Evolutionary conservation across 2,113 vertebrate species (phyloP).

Genomic region (Passer domesticus): DNA sequence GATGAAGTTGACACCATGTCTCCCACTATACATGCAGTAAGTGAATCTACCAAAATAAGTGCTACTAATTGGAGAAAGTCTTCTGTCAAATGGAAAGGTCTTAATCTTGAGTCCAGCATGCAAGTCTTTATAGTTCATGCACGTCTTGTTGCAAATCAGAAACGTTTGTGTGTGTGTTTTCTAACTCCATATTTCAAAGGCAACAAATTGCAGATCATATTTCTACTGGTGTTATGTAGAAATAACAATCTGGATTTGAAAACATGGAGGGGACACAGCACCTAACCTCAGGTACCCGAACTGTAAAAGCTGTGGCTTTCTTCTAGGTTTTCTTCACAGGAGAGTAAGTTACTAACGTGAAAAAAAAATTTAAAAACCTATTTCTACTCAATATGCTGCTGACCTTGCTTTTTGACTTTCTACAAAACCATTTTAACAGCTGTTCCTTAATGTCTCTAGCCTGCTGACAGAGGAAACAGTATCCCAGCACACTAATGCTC

Average conservation of each 20-base stretch:
- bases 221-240: neutral
- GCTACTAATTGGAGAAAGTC: neutral
- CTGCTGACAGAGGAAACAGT: neutral
- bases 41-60: slow-evolving; percentile 23
- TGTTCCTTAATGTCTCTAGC: slow-evolving; percentile 1
- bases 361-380: neutral
- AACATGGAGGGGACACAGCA: neutral
- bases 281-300: neutral
- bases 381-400: neutral
- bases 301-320: neutral
- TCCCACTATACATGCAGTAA: slow-evolving; percentile 88
- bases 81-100: neutral
- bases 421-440: neutral
- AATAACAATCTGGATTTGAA: neutral
- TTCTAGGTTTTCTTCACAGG: neutral
- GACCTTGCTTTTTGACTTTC: neutral
- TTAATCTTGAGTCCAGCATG: neutral
- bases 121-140: neutral
- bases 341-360: neutral
- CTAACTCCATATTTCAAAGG: neutral
- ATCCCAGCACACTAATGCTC: slow-evolving; percentile 56
- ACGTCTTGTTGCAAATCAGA: neutral
- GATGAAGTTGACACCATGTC: slow-evolving; percentile 92
- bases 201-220: neutral
- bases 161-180: neutral